Evolutionary conservation across 2,888 invertebrate genomes (phyloP), one percentile per base, ranked within the genome.

Genomic region (Tenthredo mesomela): DNA sequence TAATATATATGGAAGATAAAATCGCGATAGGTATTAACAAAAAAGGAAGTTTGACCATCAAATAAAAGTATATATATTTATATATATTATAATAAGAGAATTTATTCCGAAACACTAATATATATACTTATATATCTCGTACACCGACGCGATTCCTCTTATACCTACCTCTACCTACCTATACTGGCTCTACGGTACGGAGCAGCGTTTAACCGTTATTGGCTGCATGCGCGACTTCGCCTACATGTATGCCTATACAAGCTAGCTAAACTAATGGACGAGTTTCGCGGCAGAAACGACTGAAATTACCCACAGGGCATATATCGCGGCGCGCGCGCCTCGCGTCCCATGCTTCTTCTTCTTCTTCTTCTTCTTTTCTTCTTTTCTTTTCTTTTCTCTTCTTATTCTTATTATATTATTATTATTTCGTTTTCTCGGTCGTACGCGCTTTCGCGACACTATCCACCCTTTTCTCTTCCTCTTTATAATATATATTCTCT

Each of bases 151-250:
- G 18, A 61, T n/a, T 61, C 10, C 25, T 61, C 10, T n/a, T n/a
- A n/a, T 29, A 29, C 29, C 29, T 25, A 61, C 61, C 21, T 58
- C 6, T 21, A 21, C 21, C n/a, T 58, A 61, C 47, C 47, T 43
- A 25, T 21, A 21, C 54, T 50, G 70, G 3, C 47, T 47, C 21
- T 54, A 77, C 54, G 33, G 54, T 21, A 77, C 54, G 50, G 54
- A 54, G 54, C 54, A 77, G 9, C 50, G 43, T 80, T 80, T 80
- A 80, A 80, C 80, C 80, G 80, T 80, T 80, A 80, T 43, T 73
- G 61, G 77, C 65, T 73, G 70, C 50, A 87, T 87, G 87, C 86
- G 54, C 87, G 86, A 88, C 86, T 90, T 90, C 88, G 88, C 89
- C 89, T 89, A 89, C 87, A 89, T 25, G 40, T 61, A 61, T 80